Evolutionary conservation across 1,140 invertebrate species (phyloP).

Genomic region (Aphelenchoides besseyi): DNA sequence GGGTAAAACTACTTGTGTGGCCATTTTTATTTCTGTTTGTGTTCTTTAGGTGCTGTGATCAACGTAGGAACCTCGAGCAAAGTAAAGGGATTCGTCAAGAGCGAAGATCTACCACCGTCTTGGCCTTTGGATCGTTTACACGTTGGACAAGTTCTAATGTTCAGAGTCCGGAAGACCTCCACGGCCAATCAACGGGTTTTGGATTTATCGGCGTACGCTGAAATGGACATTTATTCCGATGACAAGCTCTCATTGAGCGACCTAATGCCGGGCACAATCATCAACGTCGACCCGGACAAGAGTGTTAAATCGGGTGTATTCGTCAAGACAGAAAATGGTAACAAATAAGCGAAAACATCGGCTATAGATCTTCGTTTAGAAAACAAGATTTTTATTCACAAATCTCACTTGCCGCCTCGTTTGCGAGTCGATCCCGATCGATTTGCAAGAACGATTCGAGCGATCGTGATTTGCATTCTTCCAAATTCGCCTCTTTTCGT

Average conservation of each 20-base stretch:
- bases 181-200: constrained; percentile 35
- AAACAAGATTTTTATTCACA: constrained; percentile 48
- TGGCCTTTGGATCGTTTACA: constrained; percentile 24
- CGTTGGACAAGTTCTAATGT: constrained; percentile 50
- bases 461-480: not conserved
- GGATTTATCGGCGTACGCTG: constrained; percentile 41
- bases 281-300: constrained; percentile 46
- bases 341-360: no score
- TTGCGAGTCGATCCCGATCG: constrained; percentile 35
- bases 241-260: constrained; percentile 31
- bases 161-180: constrained; percentile 42
- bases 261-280: constrained; percentile 57
- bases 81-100: constrained; percentile 44
- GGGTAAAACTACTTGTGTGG: constrained; percentile 28
- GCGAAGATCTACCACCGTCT: constrained; percentile 37
- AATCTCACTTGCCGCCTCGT: constrained; percentile 49
- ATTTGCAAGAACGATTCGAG: constrained; percentile 30
- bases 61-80: constrained; percentile 46
- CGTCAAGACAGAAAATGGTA: constrained; percentile 52
- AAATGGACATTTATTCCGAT: constrained; percentile 41
- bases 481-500: constrained; percentile 9
- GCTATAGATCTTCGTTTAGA: no score
- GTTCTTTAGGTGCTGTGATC: constrained; percentile 45
- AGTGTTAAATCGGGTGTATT: constrained; percentile 37
- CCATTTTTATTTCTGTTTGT: not conserved